phyloP scores from a whole-genome alignment of 2,888 invertebrate genomes.

The Diplolepis rosae region DNA sequence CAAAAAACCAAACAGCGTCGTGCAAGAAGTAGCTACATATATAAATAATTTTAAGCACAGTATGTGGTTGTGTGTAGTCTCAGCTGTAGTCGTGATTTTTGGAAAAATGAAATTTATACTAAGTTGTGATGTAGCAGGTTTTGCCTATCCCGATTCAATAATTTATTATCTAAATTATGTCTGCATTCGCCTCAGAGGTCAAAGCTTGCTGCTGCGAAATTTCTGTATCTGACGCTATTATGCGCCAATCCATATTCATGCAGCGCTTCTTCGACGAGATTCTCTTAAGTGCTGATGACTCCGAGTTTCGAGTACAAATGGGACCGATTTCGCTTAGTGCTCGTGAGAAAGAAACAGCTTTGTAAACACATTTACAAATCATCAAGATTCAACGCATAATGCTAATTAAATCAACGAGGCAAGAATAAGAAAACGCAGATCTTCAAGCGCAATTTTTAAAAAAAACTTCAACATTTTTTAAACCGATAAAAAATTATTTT shows the following conservation, averaged over 20 bases:
- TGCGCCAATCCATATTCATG: slow-evolving; percentile 1
- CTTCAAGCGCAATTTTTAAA: too few species aligned
- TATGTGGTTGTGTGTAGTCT: slow-evolving; percentile 16
- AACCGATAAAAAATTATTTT: too few species aligned
- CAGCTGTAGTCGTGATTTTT: slow-evolving; percentile 1
- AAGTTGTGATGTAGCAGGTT: slow-evolving; percentile 14
- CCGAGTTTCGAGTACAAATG: neutral
- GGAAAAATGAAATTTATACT: slow-evolving; percentile 21
- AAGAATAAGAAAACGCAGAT: too few species aligned
- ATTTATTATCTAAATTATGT: slow-evolving; percentile 1
- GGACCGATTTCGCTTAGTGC: neutral
- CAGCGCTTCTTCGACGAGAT: neutral
- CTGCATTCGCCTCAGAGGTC: neutral
- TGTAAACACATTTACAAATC: too few species aligned
- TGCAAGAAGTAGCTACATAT: slow-evolving; percentile 18
- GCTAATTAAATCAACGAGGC: neutral
- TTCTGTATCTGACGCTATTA: neutral
- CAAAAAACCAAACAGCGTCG: slow-evolving; percentile 13
- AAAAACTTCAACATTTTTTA: too few species aligned
- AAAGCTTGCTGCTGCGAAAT: neutral
- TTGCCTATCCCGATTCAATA: neutral
- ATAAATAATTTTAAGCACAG: slow-evolving; percentile 22
- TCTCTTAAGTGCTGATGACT: neutral
- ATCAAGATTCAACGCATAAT: neutral
- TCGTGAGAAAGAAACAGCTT: neutral